A percentile compares a stretch with the other conserved stretches of the same genome.
phyloP scores from a whole-genome alignment of 1,140 invertebrate genomes.

The Drosophila funebris region DNA sequence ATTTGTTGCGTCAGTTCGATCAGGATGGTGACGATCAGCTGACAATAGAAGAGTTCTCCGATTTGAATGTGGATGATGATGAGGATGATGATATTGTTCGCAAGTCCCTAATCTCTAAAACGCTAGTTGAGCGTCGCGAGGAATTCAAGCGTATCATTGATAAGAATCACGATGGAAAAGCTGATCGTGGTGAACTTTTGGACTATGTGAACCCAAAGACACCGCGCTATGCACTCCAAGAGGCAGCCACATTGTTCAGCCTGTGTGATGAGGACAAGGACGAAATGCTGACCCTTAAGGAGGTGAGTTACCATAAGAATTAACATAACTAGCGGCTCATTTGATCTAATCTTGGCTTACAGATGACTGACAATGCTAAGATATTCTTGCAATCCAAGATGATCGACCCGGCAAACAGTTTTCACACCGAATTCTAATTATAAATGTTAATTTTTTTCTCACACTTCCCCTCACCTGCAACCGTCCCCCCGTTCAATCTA shows the following conservation, averaged over 20 bases:
- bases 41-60: slow-evolving; percentile 90
- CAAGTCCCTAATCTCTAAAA: slow-evolving; percentile 84
- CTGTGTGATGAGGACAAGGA: slow-evolving; percentile 89
- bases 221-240: slow-evolving; percentile 89
- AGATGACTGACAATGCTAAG: slow-evolving; percentile 84
- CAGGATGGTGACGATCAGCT: slow-evolving; percentile 89
- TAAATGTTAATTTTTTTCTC: neutral
- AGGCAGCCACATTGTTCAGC: slow-evolving; percentile 89
- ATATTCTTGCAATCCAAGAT: slow-evolving; percentile 89
- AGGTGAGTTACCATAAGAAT: slow-evolving; percentile 75
- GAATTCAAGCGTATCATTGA: slow-evolving; percentile 91
- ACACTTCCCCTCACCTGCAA: slow-evolving; percentile 7
- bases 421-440: slow-evolving; percentile 91
- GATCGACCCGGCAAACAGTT: slow-evolving; percentile 90
- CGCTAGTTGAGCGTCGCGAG: slow-evolving; percentile 86
- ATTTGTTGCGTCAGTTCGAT: slow-evolving; percentile 91
- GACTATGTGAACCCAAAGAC: slow-evolving; percentile 91
- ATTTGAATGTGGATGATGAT: slow-evolving; percentile 86
- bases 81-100: slow-evolving; percentile 83
- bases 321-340: neutral
- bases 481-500: slow-evolving; percentile 27
- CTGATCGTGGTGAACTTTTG: slow-evolving; percentile 85
- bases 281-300: slow-evolving; percentile 87
- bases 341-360: neutral
- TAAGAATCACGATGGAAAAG: slow-evolving; percentile 89